Evolutionary conservation across 2,797 vertebrate genomes (phyloP).

Genomic region (Sebastes paucispinis): DNA sequence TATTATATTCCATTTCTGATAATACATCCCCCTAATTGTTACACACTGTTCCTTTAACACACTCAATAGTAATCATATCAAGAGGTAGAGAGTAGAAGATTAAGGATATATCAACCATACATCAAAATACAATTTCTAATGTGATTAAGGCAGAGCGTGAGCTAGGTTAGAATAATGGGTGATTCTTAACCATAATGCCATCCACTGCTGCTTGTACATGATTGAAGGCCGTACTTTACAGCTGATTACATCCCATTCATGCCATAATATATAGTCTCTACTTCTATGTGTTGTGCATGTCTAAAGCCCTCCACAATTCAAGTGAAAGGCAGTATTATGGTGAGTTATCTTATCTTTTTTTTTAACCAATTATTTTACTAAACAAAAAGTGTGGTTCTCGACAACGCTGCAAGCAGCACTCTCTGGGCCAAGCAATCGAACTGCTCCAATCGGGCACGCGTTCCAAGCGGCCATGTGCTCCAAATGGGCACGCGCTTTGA

Average conservation of each 20-base stretch:
- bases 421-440: background rate
- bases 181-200: background rate
- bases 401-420: background rate
- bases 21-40: too few species aligned
- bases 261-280: background rate
- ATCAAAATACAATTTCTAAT: background rate
- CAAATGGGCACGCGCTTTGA: too few species aligned
- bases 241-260: background rate
- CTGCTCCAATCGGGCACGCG: background rate
- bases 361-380: background rate
- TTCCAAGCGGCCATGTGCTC: too few species aligned
- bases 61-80: too few species aligned
- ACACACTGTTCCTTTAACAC: too few species aligned
- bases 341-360: background rate
- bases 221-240: background rate
- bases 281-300: background rate
- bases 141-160: background rate
- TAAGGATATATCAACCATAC: background rate
- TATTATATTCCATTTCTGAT: rapidly evolving
- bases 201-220: background rate
- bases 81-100: background rate
- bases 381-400: too few species aligned
- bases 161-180: background rate
- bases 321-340: background rate
- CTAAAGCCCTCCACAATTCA: background rate